Evolutionary conservation across 2,113 vertebrate genomes (phyloP), one percentile per base, ranked within the genome.

Genomic region (Stigmatopora nigra): DNA sequence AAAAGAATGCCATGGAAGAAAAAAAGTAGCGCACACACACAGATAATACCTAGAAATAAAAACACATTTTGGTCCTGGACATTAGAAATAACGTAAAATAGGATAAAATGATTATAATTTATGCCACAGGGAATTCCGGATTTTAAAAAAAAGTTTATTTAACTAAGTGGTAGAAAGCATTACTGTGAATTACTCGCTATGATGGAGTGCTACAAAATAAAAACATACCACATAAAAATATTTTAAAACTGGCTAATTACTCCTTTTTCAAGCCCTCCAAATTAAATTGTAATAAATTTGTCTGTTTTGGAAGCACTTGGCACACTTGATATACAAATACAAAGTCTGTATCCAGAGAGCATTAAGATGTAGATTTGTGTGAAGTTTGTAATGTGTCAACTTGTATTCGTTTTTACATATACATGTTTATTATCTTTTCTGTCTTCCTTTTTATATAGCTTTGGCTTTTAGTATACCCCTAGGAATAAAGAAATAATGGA

Each of bases 351-450:
- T 15, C 5, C 13, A 15, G 53, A 31, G 8, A 12, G 14, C 12
- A 6, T 22, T 7, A 19, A 53, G 12, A 19, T 22, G 11, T 53
- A 13, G 19, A 31, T 19, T 1, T 48, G 5, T 16, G 9, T 41
- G 38, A 41, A 41, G 38, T 7, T 10, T 7, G 2, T 41, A 41
- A 41, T 41, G 38, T 41, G 38, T 41, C 38, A 10, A 41, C 9
- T 41, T 41, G 9, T 41, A 41, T 41, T 41, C 5, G 38, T 41
- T 41, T 41, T 41, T 41, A 4, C 38, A 6, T 47, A 8, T 60
- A 44, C 63, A 45, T 55, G 80, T 84, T 82, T 81, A 80, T 84
- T 78, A 78, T 78, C 86, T 86, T 88, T 85, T 83, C 85, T 86
- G 84, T 84, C 76, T 78, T 70, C 67, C 31, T 62, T 65, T 68